Evolutionary conservation across 2,888 invertebrate species (phyloP), one percentile per base, ranked within the genome.

Genomic region (Pedicia rivosa): DNA sequence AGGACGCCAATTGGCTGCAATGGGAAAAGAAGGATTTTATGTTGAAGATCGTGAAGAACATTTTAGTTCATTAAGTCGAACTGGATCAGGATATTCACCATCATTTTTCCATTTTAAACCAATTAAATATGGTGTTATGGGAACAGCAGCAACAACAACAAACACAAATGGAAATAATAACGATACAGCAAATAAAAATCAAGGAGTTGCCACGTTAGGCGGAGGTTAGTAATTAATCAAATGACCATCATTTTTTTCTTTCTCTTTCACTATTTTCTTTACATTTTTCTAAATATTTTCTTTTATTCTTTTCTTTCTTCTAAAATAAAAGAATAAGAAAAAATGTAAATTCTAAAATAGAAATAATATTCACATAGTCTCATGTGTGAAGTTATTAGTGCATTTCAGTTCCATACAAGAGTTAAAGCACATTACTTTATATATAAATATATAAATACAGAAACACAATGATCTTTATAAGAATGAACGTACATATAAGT

Each of bases 101-200:
- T 86, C 86, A 10, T 90, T 90, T 64, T 87, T 88, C 60, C 88
- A 88, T 66, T 87, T 88, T 63, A 88, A 88, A 60, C 88, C 88
- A 30, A 74, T 80, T 45, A 81, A 83, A 55, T 78, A 79, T 53
- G 78, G 77, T 45, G 70, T 76, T 53, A 76, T 77, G 61, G 62
- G 65, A 35, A 59, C 61, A 48, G 63, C 72, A 50, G 55, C 59
- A 22, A 53, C 57, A 28, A 52, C 59, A 29, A 59, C 56, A 41
- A 35, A 35, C 4, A 38, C 40, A 36, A 44, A 41, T 36, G 37
- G 30, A 20, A 34, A 36, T 32, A 26, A 24, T 17, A 36, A 36
- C 58, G 52, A 63, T 63, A 17, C 54, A 65, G 64, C 62, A 66
- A 45, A 65, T 62, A 62, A 69, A 61, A 63, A 72, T 65, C 63